phyloP scores from a whole-genome alignment of 2,797 vertebrate genomes.

The Eospalax fontanierii region DNA sequence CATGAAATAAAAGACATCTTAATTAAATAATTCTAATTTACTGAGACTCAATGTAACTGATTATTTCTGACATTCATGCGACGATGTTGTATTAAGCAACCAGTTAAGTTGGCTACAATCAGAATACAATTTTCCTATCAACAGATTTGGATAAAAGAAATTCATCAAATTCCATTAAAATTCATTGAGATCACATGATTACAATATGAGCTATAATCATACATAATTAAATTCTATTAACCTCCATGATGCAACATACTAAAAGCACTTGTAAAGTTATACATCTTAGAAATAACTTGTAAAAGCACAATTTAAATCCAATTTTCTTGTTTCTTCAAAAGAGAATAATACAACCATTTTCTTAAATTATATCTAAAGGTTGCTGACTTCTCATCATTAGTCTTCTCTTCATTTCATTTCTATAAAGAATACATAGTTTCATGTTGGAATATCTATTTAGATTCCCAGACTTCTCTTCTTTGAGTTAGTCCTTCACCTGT shows the following conservation, averaged over 20 bases:
- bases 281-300: conserved; percentile 46
- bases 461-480: not conserved
- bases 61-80: conserved; percentile 51
- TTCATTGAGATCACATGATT: conserved; percentile 42
- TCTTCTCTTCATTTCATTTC: not conserved
- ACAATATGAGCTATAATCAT: conserved; percentile 25
- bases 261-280: conserved; percentile 3
- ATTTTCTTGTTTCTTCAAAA: conserved; percentile 50
- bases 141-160: conserved; percentile 57
- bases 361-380: not conserved
- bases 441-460: not conserved
- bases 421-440: not conserved
- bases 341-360: not conserved
- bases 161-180: conserved; percentile 67
- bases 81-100: conserved; percentile 51
- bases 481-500: not conserved
- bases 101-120: conserved; percentile 50
- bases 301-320: conserved; percentile 16
- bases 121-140: conserved; percentile 44
- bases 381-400: not conserved
- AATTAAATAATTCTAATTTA: conserved; percentile 56
- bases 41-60: not conserved
- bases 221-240: conserved; percentile 52
- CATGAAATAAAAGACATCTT: conserved; percentile 20
- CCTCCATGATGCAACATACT: conserved; percentile 68